Base-by-base conservation (phyloP, 1,140 invertebrate species). In the Pogonognathellus flavescens region DNA sequence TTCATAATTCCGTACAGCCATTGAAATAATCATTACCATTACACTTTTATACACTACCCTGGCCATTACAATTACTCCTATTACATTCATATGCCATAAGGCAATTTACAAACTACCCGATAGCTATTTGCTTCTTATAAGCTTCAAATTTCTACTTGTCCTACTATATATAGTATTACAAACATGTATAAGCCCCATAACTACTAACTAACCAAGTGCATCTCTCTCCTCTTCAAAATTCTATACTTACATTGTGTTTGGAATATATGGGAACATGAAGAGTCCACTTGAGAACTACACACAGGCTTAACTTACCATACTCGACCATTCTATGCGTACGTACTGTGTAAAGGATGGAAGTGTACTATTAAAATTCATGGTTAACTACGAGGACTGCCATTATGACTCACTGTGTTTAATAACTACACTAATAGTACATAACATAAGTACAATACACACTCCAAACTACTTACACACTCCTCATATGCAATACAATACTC, bases 11-110 rank as follows among this genome's bases (percentile, higher is more conserved):
- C 31, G 70, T 9, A 41, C 41, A 76, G 22, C 31, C 31, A 76
- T 76, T 76, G 25, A 76, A 76, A 76, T 76, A 76, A 76, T 76
- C 22, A 76, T 76, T 76, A 76, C 70, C 70, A 76, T 76, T 76
- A 76, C 25, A 76, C 41, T 76, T 76, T 76, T 76, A 76, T 76
- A 50, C 31, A 25, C 62, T 66, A 31, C 14, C 31, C 25, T n/a
- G 70, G 70, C 70, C 70, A 76, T 76, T 76, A 76, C 70, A 76
- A 76, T 76, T 76, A 76, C 70, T 76, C 70, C 31, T 76, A 76
- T 76, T 76, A 76, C 70, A 76, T 76, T 76, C 70, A 76, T 76
- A 76, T 76, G 70, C 70, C 70, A 50, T 76, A 76, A 76, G 70
- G 70, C 70, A 76, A 76, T 50, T 31, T 76, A 16, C 70, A 49